These are phyloP conservation scores for Orthosia gracilis DNA, from an alignment of 2,888 invertebrate species.

Conservation along the genomic window DNA sequence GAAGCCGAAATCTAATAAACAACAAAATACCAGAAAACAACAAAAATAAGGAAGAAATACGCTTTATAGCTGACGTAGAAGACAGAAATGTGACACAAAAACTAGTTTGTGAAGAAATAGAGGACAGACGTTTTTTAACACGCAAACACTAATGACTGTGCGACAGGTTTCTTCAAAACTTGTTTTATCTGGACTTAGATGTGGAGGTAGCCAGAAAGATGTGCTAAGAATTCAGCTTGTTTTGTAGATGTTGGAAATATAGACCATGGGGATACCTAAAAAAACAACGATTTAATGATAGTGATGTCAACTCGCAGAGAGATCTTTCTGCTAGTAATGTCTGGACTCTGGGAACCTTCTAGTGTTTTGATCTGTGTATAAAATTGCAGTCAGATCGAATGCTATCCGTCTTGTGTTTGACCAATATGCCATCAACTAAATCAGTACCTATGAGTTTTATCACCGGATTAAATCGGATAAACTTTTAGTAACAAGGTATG, in stretches of 20 bases:
- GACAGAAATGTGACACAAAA: neutral
- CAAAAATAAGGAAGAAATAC: conserved; percentile 4
- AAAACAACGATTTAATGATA: neutral
- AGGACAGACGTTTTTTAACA: conserved; percentile 2
- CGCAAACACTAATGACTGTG: neutral
- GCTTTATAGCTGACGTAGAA: neutral
- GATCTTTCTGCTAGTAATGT: neutral
- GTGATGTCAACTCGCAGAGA: neutral
- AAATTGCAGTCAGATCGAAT: no score
- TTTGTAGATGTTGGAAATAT: neutral
- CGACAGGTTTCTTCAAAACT: conserved; percentile 28
- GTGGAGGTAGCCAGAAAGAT: neutral
- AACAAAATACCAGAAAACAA: neutral
- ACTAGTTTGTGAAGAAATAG: conserved; percentile 20
- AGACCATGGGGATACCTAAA: neutral
- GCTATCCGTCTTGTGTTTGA: no score
- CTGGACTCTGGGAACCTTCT: neutral
- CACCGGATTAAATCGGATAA: neutral
- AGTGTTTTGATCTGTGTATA: neutral
- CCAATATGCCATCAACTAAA: no score
- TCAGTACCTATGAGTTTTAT: neutral
- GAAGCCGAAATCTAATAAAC: neutral
- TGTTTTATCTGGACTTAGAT: conserved; percentile 8
- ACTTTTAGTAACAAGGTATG: neutral
- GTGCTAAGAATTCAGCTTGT: neutral